Percentiles rank a stretch among this genome's conserved stretches.
These are phyloP conservation scores for Drosophila paracracens DNA, from an alignment of 2,888 invertebrate species.

Conservation along the genomic window DNA sequence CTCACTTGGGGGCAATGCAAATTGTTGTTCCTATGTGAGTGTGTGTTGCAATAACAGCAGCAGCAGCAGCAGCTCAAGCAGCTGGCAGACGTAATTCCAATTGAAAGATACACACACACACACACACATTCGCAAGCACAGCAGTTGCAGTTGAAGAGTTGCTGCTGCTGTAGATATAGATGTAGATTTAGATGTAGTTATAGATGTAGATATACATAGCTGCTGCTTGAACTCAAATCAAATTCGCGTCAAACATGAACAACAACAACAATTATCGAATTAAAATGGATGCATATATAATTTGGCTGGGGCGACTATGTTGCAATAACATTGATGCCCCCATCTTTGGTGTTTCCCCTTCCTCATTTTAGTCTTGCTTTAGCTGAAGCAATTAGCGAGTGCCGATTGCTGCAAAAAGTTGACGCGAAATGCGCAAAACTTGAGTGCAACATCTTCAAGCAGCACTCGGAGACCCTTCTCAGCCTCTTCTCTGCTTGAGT, in stretches of 20 bases:
- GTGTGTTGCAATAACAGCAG: conserved; percentile 9
- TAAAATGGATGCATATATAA: background rate
- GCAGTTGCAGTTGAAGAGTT: conserved; percentile 40
- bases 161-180: conserved; percentile 8
- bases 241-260: conserved; percentile 60
- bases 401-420: conserved; percentile 28
- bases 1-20: conserved; percentile 63
- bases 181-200: background rate
- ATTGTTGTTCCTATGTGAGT: conserved; percentile 31
- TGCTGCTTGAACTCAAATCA: conserved; percentile 72
- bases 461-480: conserved; percentile 14
- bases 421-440: conserved; percentile 45
- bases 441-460: conserved; percentile 40
- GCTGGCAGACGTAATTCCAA: conserved; percentile 62
- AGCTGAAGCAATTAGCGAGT: conserved; percentile 43
- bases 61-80: conserved; percentile 46
- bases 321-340: background rate
- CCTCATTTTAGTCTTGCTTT: background rate
- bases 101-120: conserved; percentile 25
- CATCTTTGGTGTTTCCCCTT: too few relatives aligned
- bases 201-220: conserved; percentile 9
- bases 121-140: conserved; percentile 13
- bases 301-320: background rate
- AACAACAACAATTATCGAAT: background rate
- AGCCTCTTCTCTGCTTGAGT: background rate